Evolutionary conservation across 2,797 vertebrate genomes (phyloP).

Genomic region (Schizopygopsis pylzovi): DNA sequence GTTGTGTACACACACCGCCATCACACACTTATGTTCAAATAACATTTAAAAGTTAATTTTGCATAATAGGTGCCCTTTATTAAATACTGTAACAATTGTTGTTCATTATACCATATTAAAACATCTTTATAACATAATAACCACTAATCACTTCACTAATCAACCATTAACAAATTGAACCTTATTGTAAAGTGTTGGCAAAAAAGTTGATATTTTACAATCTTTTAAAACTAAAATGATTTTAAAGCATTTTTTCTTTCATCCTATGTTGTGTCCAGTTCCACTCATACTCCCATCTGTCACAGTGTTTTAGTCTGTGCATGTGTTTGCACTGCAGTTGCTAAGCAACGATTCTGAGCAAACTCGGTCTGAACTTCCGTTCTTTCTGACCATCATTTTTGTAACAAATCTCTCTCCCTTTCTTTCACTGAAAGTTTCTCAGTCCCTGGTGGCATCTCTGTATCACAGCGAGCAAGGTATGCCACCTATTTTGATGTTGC

Average conservation of each 20-base stretch:
- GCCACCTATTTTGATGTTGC: constrained; percentile 98
- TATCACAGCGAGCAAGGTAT: constrained; percentile 90
- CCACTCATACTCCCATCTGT: constrained; percentile 44
- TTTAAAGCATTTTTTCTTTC: neutral
- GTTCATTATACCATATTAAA: neutral
- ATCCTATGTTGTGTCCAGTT: neutral
- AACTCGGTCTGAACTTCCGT: constrained; percentile 62
- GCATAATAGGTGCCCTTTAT: too few species aligned
- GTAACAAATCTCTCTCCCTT: constrained; percentile 29
- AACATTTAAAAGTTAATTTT: too few species aligned
- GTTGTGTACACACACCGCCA: too few species aligned
- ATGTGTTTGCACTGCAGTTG: constrained; percentile 50
- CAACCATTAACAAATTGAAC: neutral
- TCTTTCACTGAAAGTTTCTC: constrained; percentile 68
- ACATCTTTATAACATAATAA: neutral
- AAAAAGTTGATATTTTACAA: neutral
- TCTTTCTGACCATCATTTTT: constrained; percentile 8
- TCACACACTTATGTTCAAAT: too few species aligned
- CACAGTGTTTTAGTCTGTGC: constrained; percentile 18
- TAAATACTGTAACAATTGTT: neutral
- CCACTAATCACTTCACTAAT: too few species aligned
- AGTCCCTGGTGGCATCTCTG: constrained; percentile 69
- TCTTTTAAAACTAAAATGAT: neutral
- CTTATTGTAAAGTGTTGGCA: neutral
- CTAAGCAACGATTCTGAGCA: constrained; percentile 45